Base-by-base conservation (phyloP, 2,888 invertebrate genomes). In the Keiferia lycopersicella region DNA sequence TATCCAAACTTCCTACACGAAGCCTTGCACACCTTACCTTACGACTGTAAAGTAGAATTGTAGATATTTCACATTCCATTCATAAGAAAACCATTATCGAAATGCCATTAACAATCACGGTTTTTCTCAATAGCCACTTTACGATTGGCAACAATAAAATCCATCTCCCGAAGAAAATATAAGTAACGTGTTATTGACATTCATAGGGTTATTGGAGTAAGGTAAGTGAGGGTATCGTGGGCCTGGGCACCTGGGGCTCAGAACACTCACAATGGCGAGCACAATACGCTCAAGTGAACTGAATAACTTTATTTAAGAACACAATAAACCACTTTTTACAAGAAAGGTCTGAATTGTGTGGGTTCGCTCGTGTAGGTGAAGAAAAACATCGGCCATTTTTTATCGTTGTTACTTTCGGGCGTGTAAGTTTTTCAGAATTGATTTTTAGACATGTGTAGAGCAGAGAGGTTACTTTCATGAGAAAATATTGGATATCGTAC, bases 241-340 rank as follows among this genome's bases (percentile, higher is more conserved):
- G 76, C 88, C 88, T 88, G 88, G 71, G 83, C 56, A 56, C 56
- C 56, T 56, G 56, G 76, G 83, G 77, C 80, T 80, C 74, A 66
- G 74, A 69, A 69, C 71, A 67, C 66, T 72, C 77, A 85, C 88
- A 88, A 88, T 85, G 77, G 73, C 78, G 78, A 74, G 70, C 78
- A 88, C 88, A 89, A 88, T 87, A 81, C 77, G 78, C 76, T 71
- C 73, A 76, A 84, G 83, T 82, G 86, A 85, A 86, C 84, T 84
- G 88, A 89, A 90, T 88, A 88, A 88, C 87, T 89, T 89, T 89
- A 88, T 90, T 88, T 88, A 85, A 83, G 87, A 88, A 88, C 87
- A 89, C 88, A 90, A 88, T 89, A 88, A 88, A 88, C 86, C 87
- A 89, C 88, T 88, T 88, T 86, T 88, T 88, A 84, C 79, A 79